Evolutionary conservation across 2,113 vertebrate species (phyloP).

Genomic region (Pelvicachromis taeniatus): DNA sequence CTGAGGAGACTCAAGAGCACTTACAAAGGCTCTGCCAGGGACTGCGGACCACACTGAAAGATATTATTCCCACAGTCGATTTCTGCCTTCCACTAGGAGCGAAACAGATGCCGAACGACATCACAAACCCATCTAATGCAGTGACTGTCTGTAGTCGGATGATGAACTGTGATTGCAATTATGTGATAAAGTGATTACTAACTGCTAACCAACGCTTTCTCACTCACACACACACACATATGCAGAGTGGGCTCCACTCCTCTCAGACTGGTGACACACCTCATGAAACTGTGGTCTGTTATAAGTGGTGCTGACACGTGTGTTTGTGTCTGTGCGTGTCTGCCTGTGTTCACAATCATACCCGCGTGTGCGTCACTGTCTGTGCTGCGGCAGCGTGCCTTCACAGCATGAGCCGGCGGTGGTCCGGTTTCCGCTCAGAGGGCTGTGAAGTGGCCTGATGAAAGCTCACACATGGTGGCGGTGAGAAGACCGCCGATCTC

Average conservation of each 20-base stretch:
- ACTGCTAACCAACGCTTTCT: neutral
- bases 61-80: neutral
- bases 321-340: conserved; percentile 19
- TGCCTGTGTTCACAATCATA: conserved; percentile 20
- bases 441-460: conserved; percentile 50
- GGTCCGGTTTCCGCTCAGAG: conserved; percentile 48
- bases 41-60: neutral
- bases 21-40: neutral
- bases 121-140: neutral
- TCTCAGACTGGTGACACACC: conserved; percentile 31
- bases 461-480: conserved; percentile 34
- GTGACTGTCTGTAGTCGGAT: neutral
- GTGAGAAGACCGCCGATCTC: conserved; percentile 5
- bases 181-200: conserved; percentile 23
- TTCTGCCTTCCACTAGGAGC: neutral
- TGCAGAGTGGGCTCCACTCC: neutral
- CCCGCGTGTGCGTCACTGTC: conserved; percentile 21
- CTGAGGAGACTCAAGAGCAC: neutral
- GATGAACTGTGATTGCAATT: neutral
- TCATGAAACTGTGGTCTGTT: conserved; percentile 32
- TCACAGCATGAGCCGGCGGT: conserved; percentile 19
- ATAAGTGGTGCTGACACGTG: conserved; percentile 20
- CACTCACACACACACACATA: neutral
- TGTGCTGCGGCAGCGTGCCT: neutral
- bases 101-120: conserved; percentile 7